Evolutionary conservation across 2,113 vertebrate genomes (phyloP).

Genomic region (Zosterops lateralis): DNA sequence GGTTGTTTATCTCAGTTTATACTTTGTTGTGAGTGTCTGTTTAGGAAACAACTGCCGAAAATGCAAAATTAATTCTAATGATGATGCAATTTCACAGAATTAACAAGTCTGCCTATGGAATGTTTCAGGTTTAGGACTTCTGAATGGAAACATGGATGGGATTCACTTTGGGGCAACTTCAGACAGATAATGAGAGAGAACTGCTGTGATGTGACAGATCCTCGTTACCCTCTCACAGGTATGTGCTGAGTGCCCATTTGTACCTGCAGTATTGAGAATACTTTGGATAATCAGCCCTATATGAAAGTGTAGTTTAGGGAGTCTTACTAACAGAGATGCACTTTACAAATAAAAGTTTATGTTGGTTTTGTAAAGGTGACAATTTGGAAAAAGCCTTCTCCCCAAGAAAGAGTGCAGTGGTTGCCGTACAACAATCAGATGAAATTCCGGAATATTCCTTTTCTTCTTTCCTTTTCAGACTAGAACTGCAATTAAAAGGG

Average conservation of each 20-base stretch:
- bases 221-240: neutral
- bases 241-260: neutral
- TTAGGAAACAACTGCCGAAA: neutral
- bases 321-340: neutral
- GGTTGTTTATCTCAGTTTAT: neutral
- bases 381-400: neutral
- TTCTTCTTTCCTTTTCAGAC: neutral
- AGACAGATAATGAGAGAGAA: neutral
- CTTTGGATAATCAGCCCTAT: neutral
- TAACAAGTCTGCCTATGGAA: neutral
- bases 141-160: neutral
- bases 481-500: neutral
- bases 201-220: neutral
- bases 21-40: neutral
- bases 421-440: neutral
- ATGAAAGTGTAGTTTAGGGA: neutral
- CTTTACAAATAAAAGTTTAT: neutral
- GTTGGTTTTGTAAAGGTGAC: neutral
- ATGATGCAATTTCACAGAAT: neutral
- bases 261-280: neutral
- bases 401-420: neutral
- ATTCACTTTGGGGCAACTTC: neutral
- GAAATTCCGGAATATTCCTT: accelerated
- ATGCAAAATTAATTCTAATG: neutral
- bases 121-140: neutral